Evolutionary conservation across 2,888 invertebrate species (phyloP).

Genomic region (Microplitis deprimator): DNA sequence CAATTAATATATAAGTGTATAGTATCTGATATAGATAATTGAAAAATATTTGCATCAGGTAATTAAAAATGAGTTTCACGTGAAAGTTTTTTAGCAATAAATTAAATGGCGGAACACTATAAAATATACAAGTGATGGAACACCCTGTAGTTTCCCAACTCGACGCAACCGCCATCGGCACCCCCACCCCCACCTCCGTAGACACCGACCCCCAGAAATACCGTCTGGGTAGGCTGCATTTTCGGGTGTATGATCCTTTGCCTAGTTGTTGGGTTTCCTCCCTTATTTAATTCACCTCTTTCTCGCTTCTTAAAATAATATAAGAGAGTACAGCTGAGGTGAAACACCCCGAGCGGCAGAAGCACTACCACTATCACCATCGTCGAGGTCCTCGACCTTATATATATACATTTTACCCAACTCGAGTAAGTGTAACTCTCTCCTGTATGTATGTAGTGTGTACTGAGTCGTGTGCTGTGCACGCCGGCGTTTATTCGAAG

Average conservation of each 20-base stretch:
- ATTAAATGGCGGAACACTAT: background rate
- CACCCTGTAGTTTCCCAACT: background rate
- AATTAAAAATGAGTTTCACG: background rate
- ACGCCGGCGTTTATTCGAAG: slow-evolving; percentile 27
- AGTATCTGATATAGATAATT: background rate
- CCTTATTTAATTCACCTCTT: slow-evolving; percentile 23
- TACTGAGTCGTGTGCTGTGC: slow-evolving; percentile 7
- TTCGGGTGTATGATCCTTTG: slow-evolving; percentile 6
- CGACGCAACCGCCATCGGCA: background rate
- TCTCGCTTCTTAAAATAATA: slow-evolving; percentile 36
- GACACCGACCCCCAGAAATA: background rate
- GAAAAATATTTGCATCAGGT: background rate
- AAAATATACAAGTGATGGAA: background rate
- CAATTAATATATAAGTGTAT: background rate
- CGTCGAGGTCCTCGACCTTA: slow-evolving; percentile 52
- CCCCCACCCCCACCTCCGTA: background rate
- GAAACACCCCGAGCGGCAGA: slow-evolving; percentile 49
- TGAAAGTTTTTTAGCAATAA: background rate
- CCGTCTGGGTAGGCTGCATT: background rate
- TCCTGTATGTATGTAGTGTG: background rate
- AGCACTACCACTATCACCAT: background rate
- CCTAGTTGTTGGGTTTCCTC: slow-evolving; percentile 13
- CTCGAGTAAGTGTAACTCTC: background rate
- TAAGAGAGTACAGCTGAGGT: slow-evolving; percentile 46
- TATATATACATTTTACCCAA: background rate